A percentile compares a stretch with the other conserved stretches of the same genome.
Conservation (phyloP, 2,113 vertebrate species). For the Dromaius novaehollandiae region DNA sequence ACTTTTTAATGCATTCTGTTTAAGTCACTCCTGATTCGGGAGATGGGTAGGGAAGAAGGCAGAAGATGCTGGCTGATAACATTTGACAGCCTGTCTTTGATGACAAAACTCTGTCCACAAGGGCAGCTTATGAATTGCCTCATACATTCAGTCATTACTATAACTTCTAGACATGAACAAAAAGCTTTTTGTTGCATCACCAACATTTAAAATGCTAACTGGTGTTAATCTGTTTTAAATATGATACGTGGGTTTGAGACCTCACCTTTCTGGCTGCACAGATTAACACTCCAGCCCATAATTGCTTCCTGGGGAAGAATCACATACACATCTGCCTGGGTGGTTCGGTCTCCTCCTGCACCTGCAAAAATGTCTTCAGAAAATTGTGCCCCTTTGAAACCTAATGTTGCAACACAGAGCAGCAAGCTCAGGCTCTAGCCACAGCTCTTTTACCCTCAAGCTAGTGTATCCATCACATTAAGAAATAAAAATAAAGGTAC, state of each 20-base stretch:
- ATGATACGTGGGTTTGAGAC: background rate
- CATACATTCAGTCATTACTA: background rate
- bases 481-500: background rate
- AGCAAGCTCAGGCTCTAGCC: background rate
- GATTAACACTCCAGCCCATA: background rate
- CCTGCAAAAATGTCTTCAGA: background rate
- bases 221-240: background rate
- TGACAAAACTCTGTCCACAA: background rate
- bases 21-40: background rate
- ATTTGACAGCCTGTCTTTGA: background rate
- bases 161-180: background rate
- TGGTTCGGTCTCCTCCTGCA: background rate
- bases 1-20: background rate
- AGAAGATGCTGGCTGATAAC: background rate
- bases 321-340: background rate
- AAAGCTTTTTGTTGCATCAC: background rate
- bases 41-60: background rate
- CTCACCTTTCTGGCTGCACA: background rate
- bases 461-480: background rate
- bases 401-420: background rate
- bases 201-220: background rate
- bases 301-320: background rate
- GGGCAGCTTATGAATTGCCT: background rate
- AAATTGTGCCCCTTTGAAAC: background rate
- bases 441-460: background rate